phyloP scores from a whole-genome alignment of 2,113 vertebrate species.

The Dascyllus trimaculatus region DNA sequence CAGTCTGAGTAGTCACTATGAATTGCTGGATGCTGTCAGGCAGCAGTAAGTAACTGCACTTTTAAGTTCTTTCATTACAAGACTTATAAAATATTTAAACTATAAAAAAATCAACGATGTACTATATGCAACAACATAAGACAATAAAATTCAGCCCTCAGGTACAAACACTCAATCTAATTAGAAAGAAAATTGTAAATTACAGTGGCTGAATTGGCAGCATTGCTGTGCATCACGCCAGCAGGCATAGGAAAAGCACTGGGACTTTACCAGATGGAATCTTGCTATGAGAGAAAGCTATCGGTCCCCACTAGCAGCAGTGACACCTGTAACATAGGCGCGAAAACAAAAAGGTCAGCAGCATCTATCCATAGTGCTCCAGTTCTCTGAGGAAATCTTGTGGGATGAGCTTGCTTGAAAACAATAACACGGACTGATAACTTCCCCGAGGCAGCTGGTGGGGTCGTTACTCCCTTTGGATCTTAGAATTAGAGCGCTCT shows the following conservation, averaged over 20 bases:
- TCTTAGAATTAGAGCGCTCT: conserved; percentile 56
- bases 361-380: conserved; percentile 44
- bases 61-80: too few relatives aligned
- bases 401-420: conserved; percentile 68
- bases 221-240: conserved; percentile 24
- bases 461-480: conserved; percentile 69
- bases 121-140: not conserved
- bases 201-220: conserved; percentile 29
- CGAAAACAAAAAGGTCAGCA: conserved; percentile 74
- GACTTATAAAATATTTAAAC: too few relatives aligned
- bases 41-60: too few relatives aligned
- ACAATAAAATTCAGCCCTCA: conserved; percentile 6
- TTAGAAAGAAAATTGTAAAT: conserved; percentile 36
- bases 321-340: conserved; percentile 60
- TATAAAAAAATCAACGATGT: not conserved
- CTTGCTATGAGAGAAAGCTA: conserved; percentile 24
- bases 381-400: conserved; percentile 66
- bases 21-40: too few relatives aligned
- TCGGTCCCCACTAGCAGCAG: conserved; percentile 24
- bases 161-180: conserved; percentile 43
- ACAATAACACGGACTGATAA: conserved; percentile 76
- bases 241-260: conserved; percentile 17
- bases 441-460: conserved; percentile 67
- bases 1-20: too few relatives aligned
- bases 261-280: conserved; percentile 57